A percentile compares a stretch with the other conserved stretches of the same genome.
These are phyloP conservation scores for Orchesella flavescens DNA, from an alignment of 2,888 invertebrate species.

Conservation along the genomic window DNA sequence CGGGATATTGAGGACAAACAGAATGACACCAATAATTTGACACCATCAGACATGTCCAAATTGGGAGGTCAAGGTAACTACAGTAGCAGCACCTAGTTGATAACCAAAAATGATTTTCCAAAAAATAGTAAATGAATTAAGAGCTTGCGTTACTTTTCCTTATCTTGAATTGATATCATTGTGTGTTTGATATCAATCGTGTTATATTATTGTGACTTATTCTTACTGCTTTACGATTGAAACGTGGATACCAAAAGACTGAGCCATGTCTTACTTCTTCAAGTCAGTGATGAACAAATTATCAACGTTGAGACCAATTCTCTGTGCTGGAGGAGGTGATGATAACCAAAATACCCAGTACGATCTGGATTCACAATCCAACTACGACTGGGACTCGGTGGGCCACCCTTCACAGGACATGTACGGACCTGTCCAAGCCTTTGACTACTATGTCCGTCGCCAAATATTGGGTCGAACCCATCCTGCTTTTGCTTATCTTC, in stretches of 20 bases:
- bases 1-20: background rate
- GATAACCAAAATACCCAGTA: too few relatives aligned
- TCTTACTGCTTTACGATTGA: background rate
- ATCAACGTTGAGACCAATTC: background rate
- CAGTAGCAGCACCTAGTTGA: background rate
- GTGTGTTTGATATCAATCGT: too few relatives aligned
- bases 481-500: slow-evolving; percentile 37
- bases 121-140: background rate
- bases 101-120: background rate
- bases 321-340: background rate
- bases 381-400: slow-evolving; percentile 31
- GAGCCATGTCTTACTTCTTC: slow-evolving; percentile 1
- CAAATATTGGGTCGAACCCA: slow-evolving; percentile 40
- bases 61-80: background rate
- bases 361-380: background rate
- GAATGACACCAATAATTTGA: slow-evolving; percentile 7
- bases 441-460: slow-evolving; percentile 14
- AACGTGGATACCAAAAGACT: slow-evolving; percentile 10
- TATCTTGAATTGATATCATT: background rate
- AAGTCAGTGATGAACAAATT: slow-evolving; percentile 39
- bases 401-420: slow-evolving; percentile 42
- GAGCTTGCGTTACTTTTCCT: background rate
- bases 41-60: too few relatives aligned
- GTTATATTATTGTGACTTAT: background rate
- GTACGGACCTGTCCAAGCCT: background rate